Evolutionary conservation across 2,888 invertebrate genomes (phyloP).

Genomic region (Nomada fucata): DNA sequence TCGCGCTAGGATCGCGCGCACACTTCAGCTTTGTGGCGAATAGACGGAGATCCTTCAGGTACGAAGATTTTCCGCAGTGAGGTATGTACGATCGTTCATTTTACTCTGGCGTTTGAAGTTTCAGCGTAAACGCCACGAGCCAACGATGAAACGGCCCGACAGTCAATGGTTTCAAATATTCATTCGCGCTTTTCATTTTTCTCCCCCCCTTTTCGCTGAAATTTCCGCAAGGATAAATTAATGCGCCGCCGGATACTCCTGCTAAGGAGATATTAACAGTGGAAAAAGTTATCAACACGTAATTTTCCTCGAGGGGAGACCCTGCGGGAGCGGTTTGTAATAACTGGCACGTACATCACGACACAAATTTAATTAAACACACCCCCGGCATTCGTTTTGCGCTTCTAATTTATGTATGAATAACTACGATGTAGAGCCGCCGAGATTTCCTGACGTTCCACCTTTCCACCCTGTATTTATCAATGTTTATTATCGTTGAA

Average conservation of each 20-base stretch:
- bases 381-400: slow-evolving; percentile 77
- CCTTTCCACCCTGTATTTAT: slow-evolving; percentile 57
- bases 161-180: slow-evolving; percentile 10
- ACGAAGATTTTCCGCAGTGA: slow-evolving; percentile 11
- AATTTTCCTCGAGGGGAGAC: slow-evolving; percentile 60
- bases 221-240: slow-evolving; percentile 53
- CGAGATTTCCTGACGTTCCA: slow-evolving; percentile 68
- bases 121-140: slow-evolving; percentile 9
- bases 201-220: not conserved
- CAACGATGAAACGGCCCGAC: not conserved
- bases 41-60: slow-evolving; percentile 4
- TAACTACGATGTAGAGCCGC: slow-evolving; percentile 75
- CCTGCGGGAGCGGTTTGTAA: slow-evolving; percentile 70
- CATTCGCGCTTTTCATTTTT: not conserved
- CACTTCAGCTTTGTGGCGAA: slow-evolving; percentile 4
- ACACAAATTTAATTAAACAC: slow-evolving; percentile 83
- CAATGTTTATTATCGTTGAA: slow-evolving; percentile 60
- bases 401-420: slow-evolving; percentile 81
- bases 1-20: not conserved
- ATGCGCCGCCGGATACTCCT: slow-evolving; percentile 32
- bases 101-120: slow-evolving; percentile 22
- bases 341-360: slow-evolving; percentile 80
- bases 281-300: slow-evolving; percentile 69
- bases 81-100: slow-evolving; percentile 14
- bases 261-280: slow-evolving; percentile 34